phyloP scores from a whole-genome alignment of 2,888 invertebrate genomes.

The Xestia sexstrigata region DNA sequence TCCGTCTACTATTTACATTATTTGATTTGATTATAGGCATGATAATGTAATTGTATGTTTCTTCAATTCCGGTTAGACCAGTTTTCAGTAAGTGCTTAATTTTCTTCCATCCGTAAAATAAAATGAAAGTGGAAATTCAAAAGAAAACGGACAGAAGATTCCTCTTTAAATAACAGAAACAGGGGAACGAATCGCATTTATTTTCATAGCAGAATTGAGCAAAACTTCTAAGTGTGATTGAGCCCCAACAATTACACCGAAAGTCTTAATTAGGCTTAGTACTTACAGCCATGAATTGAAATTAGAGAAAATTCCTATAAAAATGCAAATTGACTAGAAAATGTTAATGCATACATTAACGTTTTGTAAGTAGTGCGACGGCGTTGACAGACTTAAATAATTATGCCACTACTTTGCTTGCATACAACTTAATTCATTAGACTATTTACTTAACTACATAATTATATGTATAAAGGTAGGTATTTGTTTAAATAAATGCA shows the following conservation, averaged over 20 bases:
- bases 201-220: conserved; percentile 29
- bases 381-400: conserved; percentile 31
- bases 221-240: conserved; percentile 54
- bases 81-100: not conserved
- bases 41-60: not conserved
- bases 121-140: conserved; percentile 17
- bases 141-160: conserved; percentile 30
- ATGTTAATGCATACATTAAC: conserved; percentile 6
- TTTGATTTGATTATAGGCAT: not conserved
- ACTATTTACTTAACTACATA: not conserved
- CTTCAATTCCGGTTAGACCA: not conserved
- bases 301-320: conserved; percentile 26
- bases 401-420: conserved; percentile 30
- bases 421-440: conserved; percentile 36
- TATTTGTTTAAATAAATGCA: not conserved
- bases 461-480: not conserved
- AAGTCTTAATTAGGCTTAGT: conserved; percentile 45
- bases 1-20: too few species aligned
- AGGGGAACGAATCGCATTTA: conserved; percentile 27
- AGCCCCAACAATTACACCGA: conserved; percentile 40
- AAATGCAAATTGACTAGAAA: conserved; percentile 45
- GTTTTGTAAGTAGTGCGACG: conserved; percentile 5
- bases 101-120: conserved; percentile 6
- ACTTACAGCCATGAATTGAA: conserved; percentile 32
- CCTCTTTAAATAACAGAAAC: conserved; percentile 17